A percentile compares a stretch with the other conserved stretches of the same genome.
phyloP scores from a whole-genome alignment of 2,888 invertebrate genomes.

The Tholera decimalis region DNA sequence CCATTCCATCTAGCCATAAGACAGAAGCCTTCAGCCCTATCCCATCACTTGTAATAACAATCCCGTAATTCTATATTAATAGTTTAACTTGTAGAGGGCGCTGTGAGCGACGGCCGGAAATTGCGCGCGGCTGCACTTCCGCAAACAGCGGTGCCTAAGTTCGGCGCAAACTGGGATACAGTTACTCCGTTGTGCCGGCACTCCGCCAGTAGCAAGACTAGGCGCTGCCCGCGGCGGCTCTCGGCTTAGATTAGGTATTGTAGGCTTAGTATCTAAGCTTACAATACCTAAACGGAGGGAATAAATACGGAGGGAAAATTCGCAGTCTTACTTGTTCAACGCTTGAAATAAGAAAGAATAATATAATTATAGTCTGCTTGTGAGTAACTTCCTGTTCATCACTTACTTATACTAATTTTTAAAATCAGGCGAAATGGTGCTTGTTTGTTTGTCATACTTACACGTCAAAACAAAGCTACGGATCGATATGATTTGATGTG shows the following conservation, averaged over 20 bases:
- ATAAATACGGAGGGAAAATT: conserved; percentile 12
- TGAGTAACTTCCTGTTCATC: too few species aligned
- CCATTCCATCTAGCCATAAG: conserved; percentile 9
- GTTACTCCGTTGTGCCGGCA: conserved; percentile 21
- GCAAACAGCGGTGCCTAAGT: conserved; percentile 38
- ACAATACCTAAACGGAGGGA: too few species aligned
- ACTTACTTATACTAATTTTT: too few species aligned
- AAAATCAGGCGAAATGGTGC: too few species aligned
- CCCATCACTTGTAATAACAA: conserved; percentile 53
- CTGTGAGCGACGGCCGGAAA: conserved; percentile 80
- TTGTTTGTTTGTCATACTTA: too few species aligned
- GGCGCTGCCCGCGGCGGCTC: conserved; percentile 41
- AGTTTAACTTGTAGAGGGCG: conserved; percentile 68
- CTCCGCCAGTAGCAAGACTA: conserved; percentile 12
- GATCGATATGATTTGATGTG: too few species aligned
- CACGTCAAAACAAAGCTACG: too few species aligned
- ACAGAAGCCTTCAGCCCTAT: conserved; percentile 32
- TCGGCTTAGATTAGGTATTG: conserved; percentile 42
- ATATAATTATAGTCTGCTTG: too few species aligned
- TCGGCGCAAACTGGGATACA: conserved; percentile 30
- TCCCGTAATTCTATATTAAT: conserved; percentile 63
- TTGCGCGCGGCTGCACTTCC: conserved; percentile 69
- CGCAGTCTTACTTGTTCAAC: conserved; percentile 5
- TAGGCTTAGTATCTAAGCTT: too few species aligned
- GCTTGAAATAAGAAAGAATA: not conserved